Percentiles rank a stretch among this genome's conserved stretches.
Conservation (phyloP, 2,888 invertebrate species). For the Odontothrips loti region DNA sequence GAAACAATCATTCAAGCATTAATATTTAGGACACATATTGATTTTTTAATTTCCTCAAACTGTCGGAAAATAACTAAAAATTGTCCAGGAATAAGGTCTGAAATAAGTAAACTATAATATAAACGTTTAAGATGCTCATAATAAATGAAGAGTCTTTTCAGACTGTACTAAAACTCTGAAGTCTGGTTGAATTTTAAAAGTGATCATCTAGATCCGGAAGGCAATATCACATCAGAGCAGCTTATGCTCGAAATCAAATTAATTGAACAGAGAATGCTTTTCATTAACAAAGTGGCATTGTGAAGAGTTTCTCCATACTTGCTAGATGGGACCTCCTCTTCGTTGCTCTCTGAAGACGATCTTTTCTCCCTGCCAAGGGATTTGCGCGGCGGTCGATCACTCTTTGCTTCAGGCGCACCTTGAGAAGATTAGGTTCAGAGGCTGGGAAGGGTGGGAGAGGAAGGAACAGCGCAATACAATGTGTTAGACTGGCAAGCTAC, state of each 20-base stretch:
- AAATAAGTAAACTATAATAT: background rate
- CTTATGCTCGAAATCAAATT: constrained; percentile 7
- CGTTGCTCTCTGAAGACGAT: constrained; percentile 66
- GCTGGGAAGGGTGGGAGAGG: constrained; percentile 54
- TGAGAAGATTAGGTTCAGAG: constrained; percentile 94
- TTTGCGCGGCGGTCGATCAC: constrained; percentile 93
- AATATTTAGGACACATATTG: background rate
- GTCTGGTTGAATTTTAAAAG: background rate
- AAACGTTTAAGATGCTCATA: background rate
- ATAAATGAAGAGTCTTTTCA: background rate
- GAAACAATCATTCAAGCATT: constrained; percentile 35
- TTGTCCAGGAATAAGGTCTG: background rate
- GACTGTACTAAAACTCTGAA: background rate
- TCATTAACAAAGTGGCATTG: constrained; percentile 4
- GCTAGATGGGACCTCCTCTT: constrained; percentile 65
- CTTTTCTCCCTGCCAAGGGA: constrained; percentile 78
- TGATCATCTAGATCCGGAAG: too few relatives aligned
- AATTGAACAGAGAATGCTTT: background rate
- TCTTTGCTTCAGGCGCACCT: constrained; percentile 88
- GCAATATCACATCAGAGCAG: background rate
- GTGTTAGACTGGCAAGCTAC: constrained; percentile 31
- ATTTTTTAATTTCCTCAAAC: background rate
- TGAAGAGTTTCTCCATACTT: constrained; percentile 51
- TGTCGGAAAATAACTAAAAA: background rate
- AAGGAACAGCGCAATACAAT: constrained; percentile 27